Evolutionary conservation across 2,888 invertebrate genomes (phyloP), one percentile per base, ranked within the genome.

Genomic region (Omphaloscelis lunosa): DNA sequence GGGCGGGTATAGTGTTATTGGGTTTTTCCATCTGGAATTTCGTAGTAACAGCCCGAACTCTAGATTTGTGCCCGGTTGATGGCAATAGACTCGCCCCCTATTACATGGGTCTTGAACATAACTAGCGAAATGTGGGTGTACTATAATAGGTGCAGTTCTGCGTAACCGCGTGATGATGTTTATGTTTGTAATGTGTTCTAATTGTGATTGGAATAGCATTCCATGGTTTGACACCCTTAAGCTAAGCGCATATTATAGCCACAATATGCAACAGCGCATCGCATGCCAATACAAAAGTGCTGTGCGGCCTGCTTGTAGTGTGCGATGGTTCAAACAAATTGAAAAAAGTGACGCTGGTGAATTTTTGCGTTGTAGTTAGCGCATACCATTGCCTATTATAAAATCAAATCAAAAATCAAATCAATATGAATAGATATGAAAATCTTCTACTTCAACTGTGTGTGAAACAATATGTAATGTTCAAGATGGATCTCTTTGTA

Each of bases 401-500:
- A n/a, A n/a, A n/a, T n/a, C n/a, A n/a, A n/a, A n/a, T n/a, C n/a
- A n/a, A n/a, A n/a, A n/a, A n/a, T n/a, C n/a, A n/a, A n/a, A n/a
- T n/a, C n/a, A n/a, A n/a, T n/a, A n/a, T n/a, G n/a, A n/a, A n/a
- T n/a, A n/a, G n/a, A n/a, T n/a, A n/a, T 27, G 48, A 58, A 58
- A 48, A 67, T 68, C 1, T 48, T 39, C 5, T 29, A 68, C 23
- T 6, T 34, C 29, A 51, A 48, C 34, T 27, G 27, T 61, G 51
- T 59, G 41, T 17, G 70, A 53, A 41, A 51, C 6, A 3, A 59
- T 51, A 17, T 34, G 39, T 39, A 17, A 29, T 39, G 11, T 51
- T 69, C 27, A 67, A 77, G 56, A 48, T 2, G 15, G 48, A 17
- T 15, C 23, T 59, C 15, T 62, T 34, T 75, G 51, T 76, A 29